These are phyloP conservation scores for Temnothorax unifasciatus DNA, from an alignment of 2,888 invertebrate genomes.

Conservation along the genomic window DNA sequence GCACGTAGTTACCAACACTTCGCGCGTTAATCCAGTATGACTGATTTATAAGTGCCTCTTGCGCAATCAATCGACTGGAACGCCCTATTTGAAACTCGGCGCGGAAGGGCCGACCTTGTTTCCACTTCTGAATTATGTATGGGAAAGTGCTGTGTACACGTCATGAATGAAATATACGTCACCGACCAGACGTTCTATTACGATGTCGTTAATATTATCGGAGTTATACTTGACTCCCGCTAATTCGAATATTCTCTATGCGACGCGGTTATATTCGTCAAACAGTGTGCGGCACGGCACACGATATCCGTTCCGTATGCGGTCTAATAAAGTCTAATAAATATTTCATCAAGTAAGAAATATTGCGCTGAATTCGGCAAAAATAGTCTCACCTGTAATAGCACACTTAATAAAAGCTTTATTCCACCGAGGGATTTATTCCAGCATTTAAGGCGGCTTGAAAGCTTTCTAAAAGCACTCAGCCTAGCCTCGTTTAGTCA, in stretches of 20 bases:
- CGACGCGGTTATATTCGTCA: conserved; percentile 10
- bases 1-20: background rate
- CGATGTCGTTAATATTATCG: conserved; percentile 36
- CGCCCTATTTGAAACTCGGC: conserved; percentile 23
- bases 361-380: background rate
- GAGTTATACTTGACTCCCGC: conserved; percentile 1
- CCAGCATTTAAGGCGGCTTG: conserved; percentile 24
- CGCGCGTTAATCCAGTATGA: conserved; percentile 8
- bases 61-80: conserved; percentile 49
- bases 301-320: background rate
- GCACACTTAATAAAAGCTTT: conserved; percentile 27
- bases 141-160: conserved; percentile 38
- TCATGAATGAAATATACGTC: conserved; percentile 45
- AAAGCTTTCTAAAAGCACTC: conserved; percentile 57
- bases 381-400: background rate
- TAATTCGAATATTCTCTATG: conserved; percentile 23
- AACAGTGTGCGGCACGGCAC: background rate
- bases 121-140: conserved; percentile 49
- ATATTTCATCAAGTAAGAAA: background rate
- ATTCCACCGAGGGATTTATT: conserved; percentile 9
- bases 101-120: conserved; percentile 29
- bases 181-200: conserved; percentile 9
- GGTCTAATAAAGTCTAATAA: background rate
- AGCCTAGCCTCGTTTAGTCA: conserved; percentile 24
- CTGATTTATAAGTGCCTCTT: conserved; percentile 45